Evolutionary conservation across 2,797 vertebrate species (phyloP).

Genomic region (Serranus cabrilla): DNA sequence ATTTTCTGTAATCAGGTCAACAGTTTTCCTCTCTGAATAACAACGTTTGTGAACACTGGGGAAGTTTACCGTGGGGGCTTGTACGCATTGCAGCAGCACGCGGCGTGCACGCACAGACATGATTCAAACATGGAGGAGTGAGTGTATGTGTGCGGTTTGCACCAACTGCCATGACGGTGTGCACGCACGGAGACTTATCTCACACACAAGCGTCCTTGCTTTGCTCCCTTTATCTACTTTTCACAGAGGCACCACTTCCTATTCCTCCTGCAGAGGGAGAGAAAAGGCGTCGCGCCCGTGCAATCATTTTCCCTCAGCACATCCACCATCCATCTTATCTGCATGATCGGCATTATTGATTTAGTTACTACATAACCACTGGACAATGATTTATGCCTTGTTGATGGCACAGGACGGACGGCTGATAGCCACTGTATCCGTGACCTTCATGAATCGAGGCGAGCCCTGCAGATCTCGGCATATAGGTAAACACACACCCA

Average conservation of each 20-base stretch:
- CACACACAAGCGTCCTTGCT: conserved; percentile 41
- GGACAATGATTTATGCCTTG: conserved; percentile 68
- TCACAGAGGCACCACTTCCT: conserved; percentile 70
- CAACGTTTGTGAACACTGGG: neutral
- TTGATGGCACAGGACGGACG: conserved; percentile 42
- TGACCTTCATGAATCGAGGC: conserved; percentile 72
- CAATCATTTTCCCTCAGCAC: conserved; percentile 48
- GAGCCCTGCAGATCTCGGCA: conserved; percentile 52
- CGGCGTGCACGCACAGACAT: conserved; percentile 27
- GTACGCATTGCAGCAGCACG: neutral
- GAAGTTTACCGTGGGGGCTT: neutral
- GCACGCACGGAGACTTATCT: conserved; percentile 52
- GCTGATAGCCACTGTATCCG: conserved; percentile 49
- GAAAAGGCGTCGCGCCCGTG: conserved; percentile 32
- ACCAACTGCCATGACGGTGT: conserved; percentile 61
- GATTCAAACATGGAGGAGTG: conserved; percentile 29
- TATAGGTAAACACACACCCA: conserved; percentile 76
- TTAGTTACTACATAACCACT: conserved; percentile 59
- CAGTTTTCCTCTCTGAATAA: conserved; percentile 10
- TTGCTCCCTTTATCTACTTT: conserved; percentile 67
- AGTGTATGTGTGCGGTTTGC: conserved; percentile 54
- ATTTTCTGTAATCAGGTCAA: conserved; percentile 10
- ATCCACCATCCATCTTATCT: conserved; percentile 69
- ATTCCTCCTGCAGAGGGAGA: conserved; percentile 40
- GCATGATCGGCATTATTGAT: conserved; percentile 72